Conservation (phyloP, 2,797 vertebrate genomes). For the Echeneis naucrates region DNA sequence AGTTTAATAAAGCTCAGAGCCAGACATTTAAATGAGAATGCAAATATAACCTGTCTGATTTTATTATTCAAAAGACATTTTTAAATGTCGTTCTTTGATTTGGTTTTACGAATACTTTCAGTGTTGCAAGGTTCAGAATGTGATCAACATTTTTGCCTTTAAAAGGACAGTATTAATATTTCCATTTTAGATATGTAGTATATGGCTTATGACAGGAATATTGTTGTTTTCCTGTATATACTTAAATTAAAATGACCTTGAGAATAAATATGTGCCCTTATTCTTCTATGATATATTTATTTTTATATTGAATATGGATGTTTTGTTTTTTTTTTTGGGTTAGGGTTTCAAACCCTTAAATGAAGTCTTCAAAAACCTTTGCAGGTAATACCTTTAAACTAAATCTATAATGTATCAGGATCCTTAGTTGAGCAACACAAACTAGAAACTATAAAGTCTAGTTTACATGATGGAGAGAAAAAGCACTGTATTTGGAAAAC, state of each 20-base stretch:
- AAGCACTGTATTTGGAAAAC: slow-evolving; percentile 17
- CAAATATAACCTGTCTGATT: slow-evolving; percentile 18
- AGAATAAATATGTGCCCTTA: background rate
- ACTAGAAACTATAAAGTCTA: slow-evolving; percentile 1
- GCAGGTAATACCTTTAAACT: background rate
- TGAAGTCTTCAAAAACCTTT: background rate
- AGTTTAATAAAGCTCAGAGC: slow-evolving; percentile 26
- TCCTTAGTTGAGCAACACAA: background rate
- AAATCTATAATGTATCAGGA: background rate
- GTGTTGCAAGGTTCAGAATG: background rate
- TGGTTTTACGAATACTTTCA: slow-evolving; percentile 20
- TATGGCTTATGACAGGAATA: background rate
- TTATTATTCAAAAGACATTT: slow-evolving; percentile 15
- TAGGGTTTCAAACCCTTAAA: background rate
- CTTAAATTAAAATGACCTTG: background rate
- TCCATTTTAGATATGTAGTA: background rate
- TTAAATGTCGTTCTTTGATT: slow-evolving; percentile 39
- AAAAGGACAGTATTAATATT: background rate
- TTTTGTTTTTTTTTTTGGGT: background rate
- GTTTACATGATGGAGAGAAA: slow-evolving; percentile 1
- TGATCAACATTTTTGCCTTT: background rate
- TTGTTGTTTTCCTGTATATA: background rate
- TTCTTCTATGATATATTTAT: background rate
- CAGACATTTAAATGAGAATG: slow-evolving; percentile 1
- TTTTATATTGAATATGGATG: background rate